These are phyloP conservation scores for Ryuthela nishihirai DNA, from an alignment of 2,888 invertebrate species.

Conservation along the genomic window DNA sequence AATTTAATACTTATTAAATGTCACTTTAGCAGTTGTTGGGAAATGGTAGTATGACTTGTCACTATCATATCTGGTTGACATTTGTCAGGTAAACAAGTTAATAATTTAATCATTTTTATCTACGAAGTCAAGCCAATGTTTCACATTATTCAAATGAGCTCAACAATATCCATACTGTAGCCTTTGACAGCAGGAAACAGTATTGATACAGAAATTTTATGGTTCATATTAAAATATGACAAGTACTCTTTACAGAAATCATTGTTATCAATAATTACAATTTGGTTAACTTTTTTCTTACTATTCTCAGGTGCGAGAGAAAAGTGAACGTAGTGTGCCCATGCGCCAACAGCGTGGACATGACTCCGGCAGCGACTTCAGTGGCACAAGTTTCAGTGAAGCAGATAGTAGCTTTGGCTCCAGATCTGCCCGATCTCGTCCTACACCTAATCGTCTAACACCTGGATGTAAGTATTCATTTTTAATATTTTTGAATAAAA, in stretches of 20 bases:
- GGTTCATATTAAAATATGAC: too few species aligned
- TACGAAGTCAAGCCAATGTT: too few species aligned
- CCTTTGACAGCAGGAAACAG: too few species aligned
- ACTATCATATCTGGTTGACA: too few species aligned
- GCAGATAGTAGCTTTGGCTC: conserved; percentile 43
- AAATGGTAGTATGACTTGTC: too few species aligned
- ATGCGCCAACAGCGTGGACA: conserved; percentile 64
- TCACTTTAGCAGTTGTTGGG: too few species aligned
- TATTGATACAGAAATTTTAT: too few species aligned
- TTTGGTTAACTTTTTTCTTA: neutral
- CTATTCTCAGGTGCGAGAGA: conserved; percentile 81
- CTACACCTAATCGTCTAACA: conserved; percentile 42
- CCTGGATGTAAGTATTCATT: conserved; percentile 29
- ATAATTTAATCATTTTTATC: too few species aligned
- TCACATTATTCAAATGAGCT: too few species aligned
- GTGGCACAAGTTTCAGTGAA: conserved; percentile 35
- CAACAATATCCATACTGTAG: too few species aligned
- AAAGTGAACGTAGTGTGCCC: conserved; percentile 84
- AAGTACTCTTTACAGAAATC: neutral
- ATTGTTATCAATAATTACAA: neutral
- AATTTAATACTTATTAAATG: too few species aligned
- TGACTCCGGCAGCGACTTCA: conserved; percentile 41
- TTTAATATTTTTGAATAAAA: conserved; percentile 1
- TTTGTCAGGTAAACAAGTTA: too few species aligned
- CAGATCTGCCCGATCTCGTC: conserved; percentile 37